Evolutionary conservation across 2,113 vertebrate species (phyloP).

Genomic region (Rhinoptilus africanus): DNA sequence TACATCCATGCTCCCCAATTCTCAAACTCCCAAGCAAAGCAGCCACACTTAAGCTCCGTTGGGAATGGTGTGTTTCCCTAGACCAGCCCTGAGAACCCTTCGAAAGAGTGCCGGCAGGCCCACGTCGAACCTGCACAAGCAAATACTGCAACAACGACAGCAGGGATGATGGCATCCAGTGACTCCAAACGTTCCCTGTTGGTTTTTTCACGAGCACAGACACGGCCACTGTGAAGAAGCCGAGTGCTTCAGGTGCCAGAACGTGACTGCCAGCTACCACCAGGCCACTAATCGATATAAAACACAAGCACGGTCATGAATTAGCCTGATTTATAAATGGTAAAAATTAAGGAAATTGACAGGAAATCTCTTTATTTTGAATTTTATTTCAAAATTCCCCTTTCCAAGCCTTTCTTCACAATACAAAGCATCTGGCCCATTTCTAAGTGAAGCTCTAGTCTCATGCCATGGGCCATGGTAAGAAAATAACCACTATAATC

Average conservation of each 20-base stretch:
- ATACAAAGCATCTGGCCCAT: neutral
- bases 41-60: accelerated
- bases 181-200: neutral
- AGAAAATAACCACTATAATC: neutral
- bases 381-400: neutral
- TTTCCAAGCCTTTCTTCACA: neutral
- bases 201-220: neutral
- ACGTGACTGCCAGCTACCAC: neutral
- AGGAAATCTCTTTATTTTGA: neutral
- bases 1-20: neutral
- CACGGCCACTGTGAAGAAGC: neutral
- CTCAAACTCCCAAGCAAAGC: neutral
- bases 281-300: neutral
- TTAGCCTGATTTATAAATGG: neutral
- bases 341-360: neutral
- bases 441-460: neutral
- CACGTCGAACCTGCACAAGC: neutral
- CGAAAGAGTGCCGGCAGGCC: neutral
- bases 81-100: neutral
- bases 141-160: neutral
- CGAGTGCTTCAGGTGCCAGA: neutral
- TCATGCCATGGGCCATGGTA: accelerated
- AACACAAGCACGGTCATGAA: neutral
- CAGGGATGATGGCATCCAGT: neutral
- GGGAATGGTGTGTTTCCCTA: accelerated